Evolutionary conservation across 1,140 invertebrate genomes (phyloP).

Genomic region (Aphelinus certus): DNA sequence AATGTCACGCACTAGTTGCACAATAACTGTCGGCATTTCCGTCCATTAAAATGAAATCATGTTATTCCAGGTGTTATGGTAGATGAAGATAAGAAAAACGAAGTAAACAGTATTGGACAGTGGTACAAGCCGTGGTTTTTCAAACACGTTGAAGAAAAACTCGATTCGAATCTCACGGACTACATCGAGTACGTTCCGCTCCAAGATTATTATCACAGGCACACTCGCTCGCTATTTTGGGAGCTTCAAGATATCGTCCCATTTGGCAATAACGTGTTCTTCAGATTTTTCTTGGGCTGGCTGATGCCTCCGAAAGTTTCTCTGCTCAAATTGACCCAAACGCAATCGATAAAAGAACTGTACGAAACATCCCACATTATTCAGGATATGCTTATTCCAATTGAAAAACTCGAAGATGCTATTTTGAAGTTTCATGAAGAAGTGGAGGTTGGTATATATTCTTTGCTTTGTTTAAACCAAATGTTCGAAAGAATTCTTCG

Average conservation of each 20-base stretch:
- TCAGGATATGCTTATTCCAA: slow-evolving; percentile 85
- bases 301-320: slow-evolving; percentile 85
- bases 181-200: slow-evolving; percentile 79
- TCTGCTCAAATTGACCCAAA: slow-evolving; percentile 84
- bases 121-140: slow-evolving; percentile 90
- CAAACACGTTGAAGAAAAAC: slow-evolving; percentile 74
- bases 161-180: neutral
- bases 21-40: too few species aligned
- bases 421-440: slow-evolving; percentile 75
- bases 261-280: slow-evolving; percentile 83
- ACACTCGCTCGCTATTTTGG: slow-evolving; percentile 85
- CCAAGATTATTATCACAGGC: slow-evolving; percentile 84
- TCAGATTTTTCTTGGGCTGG: slow-evolving; percentile 82
- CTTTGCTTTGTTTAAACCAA: too few species aligned
- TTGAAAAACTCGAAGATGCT: slow-evolving; percentile 70
- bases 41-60: neutral
- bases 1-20: too few species aligned
- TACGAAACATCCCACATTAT: slow-evolving; percentile 85
- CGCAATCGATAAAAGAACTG: slow-evolving; percentile 75
- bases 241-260: slow-evolving; percentile 85
- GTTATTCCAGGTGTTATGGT: slow-evolving; percentile 33
- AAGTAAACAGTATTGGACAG: slow-evolving; percentile 76
- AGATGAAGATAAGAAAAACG: slow-evolving; percentile 14
- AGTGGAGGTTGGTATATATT: slow-evolving; percentile 53
- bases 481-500: too few species aligned